Conservation (phyloP, 1,140 invertebrate genomes). For the Eubasilissa regina region DNA sequence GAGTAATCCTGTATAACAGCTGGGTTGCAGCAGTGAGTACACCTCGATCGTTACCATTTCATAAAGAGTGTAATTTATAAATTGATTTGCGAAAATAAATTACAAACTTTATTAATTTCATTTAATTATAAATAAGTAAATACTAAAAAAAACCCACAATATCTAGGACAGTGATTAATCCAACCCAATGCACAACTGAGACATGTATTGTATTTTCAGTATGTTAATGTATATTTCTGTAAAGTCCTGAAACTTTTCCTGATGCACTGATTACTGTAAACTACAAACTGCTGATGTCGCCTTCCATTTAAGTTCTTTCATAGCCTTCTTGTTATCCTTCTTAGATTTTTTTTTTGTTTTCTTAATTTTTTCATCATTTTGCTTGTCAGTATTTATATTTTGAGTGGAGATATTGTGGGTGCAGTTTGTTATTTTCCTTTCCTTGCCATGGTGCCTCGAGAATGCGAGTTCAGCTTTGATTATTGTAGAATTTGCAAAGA, state of each 20-base stretch:
- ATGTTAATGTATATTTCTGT: no score
- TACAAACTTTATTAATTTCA: no score
- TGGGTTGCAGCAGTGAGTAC: no score
- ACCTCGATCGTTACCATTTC: no score
- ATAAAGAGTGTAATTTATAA: no score
- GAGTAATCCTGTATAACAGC: no score
- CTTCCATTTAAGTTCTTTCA: slow-evolving; percentile 66
- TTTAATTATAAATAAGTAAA: no score
- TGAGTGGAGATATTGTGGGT: slow-evolving; percentile 19
- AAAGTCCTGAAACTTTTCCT: neutral
- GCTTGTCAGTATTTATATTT: slow-evolving; percentile 3
- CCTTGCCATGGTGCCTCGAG: neutral
- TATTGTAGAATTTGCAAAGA: slow-evolving; percentile 51
- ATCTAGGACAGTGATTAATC: no score
- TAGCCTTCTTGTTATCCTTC: slow-evolving; percentile 64
- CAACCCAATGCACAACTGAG: no score
- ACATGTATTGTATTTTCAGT: no score
- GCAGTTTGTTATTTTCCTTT: slow-evolving; percentile 26
- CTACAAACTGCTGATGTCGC: slow-evolving; percentile 67
- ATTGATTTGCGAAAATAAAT: no score
- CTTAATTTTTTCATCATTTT: slow-evolving; percentile 7
- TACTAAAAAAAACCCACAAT: no score
- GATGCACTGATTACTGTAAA: slow-evolving; percentile 63
- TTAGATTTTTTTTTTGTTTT: slow-evolving; percentile 30
- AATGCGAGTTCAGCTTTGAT: slow-evolving; percentile 52